Evolutionary conservation across 1,140 invertebrate species (phyloP).

Genomic region (Liolophura sinensis): DNA sequence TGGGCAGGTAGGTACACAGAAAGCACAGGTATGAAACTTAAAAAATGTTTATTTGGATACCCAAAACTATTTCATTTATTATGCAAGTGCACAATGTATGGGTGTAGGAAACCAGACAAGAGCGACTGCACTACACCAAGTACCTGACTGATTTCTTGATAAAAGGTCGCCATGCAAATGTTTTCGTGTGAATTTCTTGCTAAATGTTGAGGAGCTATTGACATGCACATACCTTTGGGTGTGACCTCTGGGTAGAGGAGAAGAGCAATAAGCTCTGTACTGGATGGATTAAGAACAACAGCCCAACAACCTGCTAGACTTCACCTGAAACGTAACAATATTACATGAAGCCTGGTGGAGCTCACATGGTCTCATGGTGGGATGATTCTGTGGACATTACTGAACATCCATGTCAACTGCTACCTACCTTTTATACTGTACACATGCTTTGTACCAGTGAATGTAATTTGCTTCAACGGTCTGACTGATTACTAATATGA

Average conservation of each 20-base stretch:
- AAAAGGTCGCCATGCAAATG: too few relatives aligned
- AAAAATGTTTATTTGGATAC: not conserved
- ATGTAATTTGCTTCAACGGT: not conserved
- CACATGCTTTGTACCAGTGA: not conserved
- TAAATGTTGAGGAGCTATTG: too few relatives aligned
- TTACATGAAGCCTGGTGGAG: not conserved
- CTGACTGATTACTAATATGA: not conserved
- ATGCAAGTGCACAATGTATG: too few relatives aligned
- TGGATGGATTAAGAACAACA: slow-evolving; percentile 19
- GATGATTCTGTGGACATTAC: slow-evolving; percentile 1
- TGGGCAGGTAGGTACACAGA: not conserved
- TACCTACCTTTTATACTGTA: not conserved
- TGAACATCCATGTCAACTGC: not conserved
- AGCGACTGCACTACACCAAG: too few relatives aligned
- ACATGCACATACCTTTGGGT: slow-evolving; percentile 45
- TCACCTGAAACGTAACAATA: slow-evolving; percentile 18
- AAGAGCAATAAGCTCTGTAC: slow-evolving; percentile 29
- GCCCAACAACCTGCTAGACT: slow-evolving; percentile 29
- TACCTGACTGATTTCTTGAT: too few relatives aligned
- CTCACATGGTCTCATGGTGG: slow-evolving; percentile 2
- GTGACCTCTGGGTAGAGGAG: slow-evolving; percentile 34
- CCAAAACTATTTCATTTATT: too few relatives aligned
- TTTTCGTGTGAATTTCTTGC: too few relatives aligned
- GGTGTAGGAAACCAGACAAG: too few relatives aligned
- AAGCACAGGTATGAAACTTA: too few relatives aligned